Conservation (phyloP, 1,140 invertebrate species). For the Brachionus angularis region DNA sequence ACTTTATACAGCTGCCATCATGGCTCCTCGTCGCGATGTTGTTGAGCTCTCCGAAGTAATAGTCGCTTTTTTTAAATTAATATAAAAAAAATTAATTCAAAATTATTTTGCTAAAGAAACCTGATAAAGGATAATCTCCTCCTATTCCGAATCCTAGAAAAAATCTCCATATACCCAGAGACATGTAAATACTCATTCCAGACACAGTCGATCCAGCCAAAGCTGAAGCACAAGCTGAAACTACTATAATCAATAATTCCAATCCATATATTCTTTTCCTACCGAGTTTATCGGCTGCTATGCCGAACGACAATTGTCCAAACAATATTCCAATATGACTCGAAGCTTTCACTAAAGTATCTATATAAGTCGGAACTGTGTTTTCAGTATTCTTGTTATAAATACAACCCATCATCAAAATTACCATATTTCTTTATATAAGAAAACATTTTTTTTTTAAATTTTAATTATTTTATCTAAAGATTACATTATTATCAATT, state of each 20-base stretch:
- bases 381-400: constrained; percentile 30
- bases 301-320: constrained; percentile 28
- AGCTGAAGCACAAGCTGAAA: not conserved
- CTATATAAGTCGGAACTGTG: constrained; percentile 15
- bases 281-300: constrained; percentile 8
- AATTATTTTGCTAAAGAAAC: not conserved
- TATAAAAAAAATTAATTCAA: not conserved
- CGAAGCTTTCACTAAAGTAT: constrained; percentile 24
- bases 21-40: not conserved
- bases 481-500: constrained; percentile 32
- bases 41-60: constrained; percentile 19
- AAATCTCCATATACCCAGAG: constrained; percentile 16
- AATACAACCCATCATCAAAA: constrained; percentile 41
- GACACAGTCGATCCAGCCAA: not conserved
- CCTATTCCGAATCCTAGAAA: constrained; percentile 41
- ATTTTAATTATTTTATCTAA: not conserved
- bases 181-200: constrained; percentile 17
- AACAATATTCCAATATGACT: constrained; percentile 31
- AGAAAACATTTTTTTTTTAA: not conserved
- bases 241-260: constrained; percentile 19
- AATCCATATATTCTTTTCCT: constrained; percentile 30
- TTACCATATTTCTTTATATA: constrained; percentile 21
- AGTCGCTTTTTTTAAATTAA: not conserved
- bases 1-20: constrained; percentile 29
- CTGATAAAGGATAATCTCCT: constrained; percentile 44